A percentile compares a stretch with the other conserved stretches of the same genome.
Conservation (phyloP, 1,140 invertebrate species). For the Periplaneta americana region DNA sequence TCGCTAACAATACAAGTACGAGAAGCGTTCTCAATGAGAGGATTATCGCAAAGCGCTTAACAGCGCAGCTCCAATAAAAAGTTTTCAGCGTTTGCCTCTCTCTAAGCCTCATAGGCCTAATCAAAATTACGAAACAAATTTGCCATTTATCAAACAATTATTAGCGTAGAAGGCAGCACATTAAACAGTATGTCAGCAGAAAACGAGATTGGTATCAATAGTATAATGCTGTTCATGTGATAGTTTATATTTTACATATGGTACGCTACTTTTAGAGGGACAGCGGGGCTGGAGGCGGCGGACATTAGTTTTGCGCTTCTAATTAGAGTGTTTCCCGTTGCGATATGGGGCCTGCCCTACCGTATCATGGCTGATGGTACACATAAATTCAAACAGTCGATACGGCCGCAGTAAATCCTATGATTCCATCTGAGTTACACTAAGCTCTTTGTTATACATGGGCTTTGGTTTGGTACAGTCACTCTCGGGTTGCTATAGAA, state of each 20-base stretch:
- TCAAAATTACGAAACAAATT: not conserved
- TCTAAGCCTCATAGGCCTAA: not conserved
- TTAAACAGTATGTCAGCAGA: not conserved
- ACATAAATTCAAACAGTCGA: not conserved
- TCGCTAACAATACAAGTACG: too few relatives aligned
- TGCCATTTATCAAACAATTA: not conserved
- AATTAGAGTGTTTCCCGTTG: not conserved
- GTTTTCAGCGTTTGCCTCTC: not conserved
- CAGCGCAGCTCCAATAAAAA: not conserved
- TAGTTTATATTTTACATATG: not conserved
- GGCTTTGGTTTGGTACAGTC: not conserved
- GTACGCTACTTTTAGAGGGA: not conserved
- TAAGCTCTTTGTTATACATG: constrained; percentile 5
- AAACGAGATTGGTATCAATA: not conserved
- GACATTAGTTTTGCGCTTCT: too few relatives aligned
- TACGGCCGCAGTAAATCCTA: constrained; percentile 1
- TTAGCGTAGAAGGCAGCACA: too few relatives aligned
- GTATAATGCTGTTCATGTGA: not conserved
- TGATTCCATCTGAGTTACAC: constrained; percentile 6
- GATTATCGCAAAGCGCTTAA: not conserved
- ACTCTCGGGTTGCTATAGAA: not conserved
- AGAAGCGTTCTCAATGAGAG: too few relatives aligned
- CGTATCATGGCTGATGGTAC: not conserved
- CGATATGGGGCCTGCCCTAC: not conserved
- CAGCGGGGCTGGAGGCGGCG: not conserved